Evolutionary conservation across 2,113 vertebrate genomes (phyloP), one percentile per base, ranked within the genome.

Genomic region (Struthio camelus): DNA sequence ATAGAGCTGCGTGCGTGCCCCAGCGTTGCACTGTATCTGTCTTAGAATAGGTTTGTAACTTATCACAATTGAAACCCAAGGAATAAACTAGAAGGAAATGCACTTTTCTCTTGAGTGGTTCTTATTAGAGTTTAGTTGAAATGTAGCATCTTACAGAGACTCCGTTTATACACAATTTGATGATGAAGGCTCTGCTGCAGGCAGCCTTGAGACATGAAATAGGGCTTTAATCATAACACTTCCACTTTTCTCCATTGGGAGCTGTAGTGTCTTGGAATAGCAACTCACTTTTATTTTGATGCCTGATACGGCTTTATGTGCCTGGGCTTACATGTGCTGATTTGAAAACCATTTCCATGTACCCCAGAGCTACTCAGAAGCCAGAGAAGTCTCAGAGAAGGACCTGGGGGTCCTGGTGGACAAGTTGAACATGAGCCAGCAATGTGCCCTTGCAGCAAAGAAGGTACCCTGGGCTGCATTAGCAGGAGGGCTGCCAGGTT

Each of bases 181-280:
- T 96, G 97, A 95, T 95, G 93, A 97, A 97, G 95, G 89, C 67
- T 97, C 75, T 91, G 95, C 97, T 95, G 71, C 89, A 93, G 96
- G 94, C 96, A 86, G 88, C 91, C 89, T 91, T 82, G 93, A 89
- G 95, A 95, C 87, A 95, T 91, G 95, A 95, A 95, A 95, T 85
- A 97, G 61, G 51, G 89, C 91, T 97, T 95, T 96, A 97, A 96
- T 97, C 82, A 81, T 75, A 91, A 80, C 64, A 25, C 87, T 96
- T 97, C 80, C 42, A 80, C 67, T 89, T 78, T 71, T 64, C 87
- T 86, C 95, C 89, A 10, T 69, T 90, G 96, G 95, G 97, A 97
- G 51, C 91, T 94, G 87, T 83, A 90, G 85, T 59, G 82, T 85
- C 71, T 94, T 25, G 14, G 59, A 94, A 95, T 67, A 93, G 72